phyloP scores from a whole-genome alignment of 2,113 vertebrate genomes.

The Antennarius striatus region DNA sequence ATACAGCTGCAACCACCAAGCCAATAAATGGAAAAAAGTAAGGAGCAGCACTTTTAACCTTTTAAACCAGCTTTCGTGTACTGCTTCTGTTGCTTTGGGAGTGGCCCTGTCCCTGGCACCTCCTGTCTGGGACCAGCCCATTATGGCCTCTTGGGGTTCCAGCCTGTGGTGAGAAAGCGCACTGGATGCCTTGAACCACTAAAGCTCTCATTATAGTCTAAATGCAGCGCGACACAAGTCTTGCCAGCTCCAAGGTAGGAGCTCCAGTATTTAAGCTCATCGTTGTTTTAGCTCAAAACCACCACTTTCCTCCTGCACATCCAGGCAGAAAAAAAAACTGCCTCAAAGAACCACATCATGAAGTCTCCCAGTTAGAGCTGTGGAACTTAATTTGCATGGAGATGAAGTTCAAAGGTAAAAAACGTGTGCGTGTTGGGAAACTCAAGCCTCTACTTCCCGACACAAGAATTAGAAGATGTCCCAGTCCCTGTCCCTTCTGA shows the following conservation, averaged over 20 bases:
- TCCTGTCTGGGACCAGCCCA: slow-evolving; percentile 73
- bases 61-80: slow-evolving; percentile 75
- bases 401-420: slow-evolving; percentile 43
- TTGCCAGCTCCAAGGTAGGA: slow-evolving; percentile 72
- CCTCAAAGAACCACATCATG: slow-evolving; percentile 29
- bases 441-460: slow-evolving; percentile 32
- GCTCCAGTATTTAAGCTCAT: slow-evolving; percentile 65
- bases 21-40: slow-evolving; percentile 81
- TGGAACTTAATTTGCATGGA: slow-evolving; percentile 17
- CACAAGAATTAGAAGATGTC: slow-evolving; percentile 39
- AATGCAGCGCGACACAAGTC: slow-evolving; percentile 74
- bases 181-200: slow-evolving; percentile 75
- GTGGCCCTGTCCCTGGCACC: slow-evolving; percentile 71
- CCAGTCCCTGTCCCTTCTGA: slow-evolving; percentile 33
- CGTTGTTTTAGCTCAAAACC: slow-evolving; percentile 64
- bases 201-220: slow-evolving; percentile 82
- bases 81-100: slow-evolving; percentile 77
- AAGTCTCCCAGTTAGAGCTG: slow-evolving; percentile 25
- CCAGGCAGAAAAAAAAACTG: slow-evolving; percentile 27
- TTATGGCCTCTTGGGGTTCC: slow-evolving; percentile 78
- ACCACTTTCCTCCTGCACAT: slow-evolving; percentile 45
- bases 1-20: slow-evolving; percentile 78
- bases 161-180: slow-evolving; percentile 73
- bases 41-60: slow-evolving; percentile 78
- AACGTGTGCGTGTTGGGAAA: slow-evolving; percentile 36